Base-by-base conservation (phyloP, 64 coral and sea anemone species). In the Montipora efflorescens region DNA sequence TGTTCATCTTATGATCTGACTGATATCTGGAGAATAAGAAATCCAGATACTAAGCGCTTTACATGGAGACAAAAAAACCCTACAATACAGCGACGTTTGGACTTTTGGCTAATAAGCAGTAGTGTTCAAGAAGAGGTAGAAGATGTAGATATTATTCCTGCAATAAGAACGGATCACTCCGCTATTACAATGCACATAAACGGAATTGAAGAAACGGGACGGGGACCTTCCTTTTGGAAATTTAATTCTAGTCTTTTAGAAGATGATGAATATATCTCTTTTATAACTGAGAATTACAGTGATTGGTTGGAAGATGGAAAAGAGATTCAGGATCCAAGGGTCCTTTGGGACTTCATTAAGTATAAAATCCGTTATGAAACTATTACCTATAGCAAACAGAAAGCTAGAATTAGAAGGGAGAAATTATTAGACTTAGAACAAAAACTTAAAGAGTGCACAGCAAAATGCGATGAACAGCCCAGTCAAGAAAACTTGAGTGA, bases 281-380 rank as follows among this genome's bases (percentile, higher is more conserved):
- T 61, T 36, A 52, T 82, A 73, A 83, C n/a, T 25, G 48, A 70
- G 18, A 47, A 71, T n/a, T 64, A 87, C 46, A 68, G 10, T 71
- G 21, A 75, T 19, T 94, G 84, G 53, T 52, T 75, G 8, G 86
- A 77, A 55, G 67, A 94, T 81, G 78, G 87, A 64, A 85, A 59
- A 43, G 78, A 87, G 12, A 70, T 85, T 45, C 72, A 59, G 16
- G 70, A 95, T 68, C 74, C 59, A 11, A 52, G 79, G 77, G 66
- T 95, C 46, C 64, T 80, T 75, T 94, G 67, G 69, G 87, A 89
- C 49, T 36, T 79, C 57, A 14, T 93, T 5, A 88, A 88, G 45
- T 93, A 81, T 48, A 93, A 80, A 78, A 93, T 88, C 36, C 51
- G 74, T 20, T 18, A 93, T 10, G 16, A 93, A 66, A 87, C 73